phyloP scores from a whole-genome alignment of 1,140 invertebrate species.

The Ips nitidus region DNA sequence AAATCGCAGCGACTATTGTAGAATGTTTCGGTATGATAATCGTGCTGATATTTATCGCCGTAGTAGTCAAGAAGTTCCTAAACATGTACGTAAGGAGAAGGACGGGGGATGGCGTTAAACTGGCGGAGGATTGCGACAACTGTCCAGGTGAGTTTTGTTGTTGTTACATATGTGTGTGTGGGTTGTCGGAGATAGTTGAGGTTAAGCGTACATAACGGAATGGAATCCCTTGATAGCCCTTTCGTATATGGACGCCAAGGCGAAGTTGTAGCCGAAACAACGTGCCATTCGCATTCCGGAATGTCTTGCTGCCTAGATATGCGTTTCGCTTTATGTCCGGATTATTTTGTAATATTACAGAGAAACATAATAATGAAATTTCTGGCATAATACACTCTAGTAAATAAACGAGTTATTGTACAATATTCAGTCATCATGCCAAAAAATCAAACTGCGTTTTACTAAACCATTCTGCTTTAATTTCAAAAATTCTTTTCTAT shows the following conservation, averaged over 20 bases:
- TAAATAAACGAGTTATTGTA: too few relatives aligned
- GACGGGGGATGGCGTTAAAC: slow-evolving; percentile 58
- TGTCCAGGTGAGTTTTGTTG: slow-evolving; percentile 45
- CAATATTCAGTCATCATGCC: too few relatives aligned
- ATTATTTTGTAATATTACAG: too few relatives aligned
- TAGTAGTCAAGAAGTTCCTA: slow-evolving; percentile 9
- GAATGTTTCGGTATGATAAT: slow-evolving; percentile 55
- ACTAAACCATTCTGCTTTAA: too few relatives aligned
- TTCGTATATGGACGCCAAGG: not conserved
- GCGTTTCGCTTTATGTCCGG: not conserved
- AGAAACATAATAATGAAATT: too few relatives aligned
- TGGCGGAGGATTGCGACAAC: slow-evolving; percentile 58
- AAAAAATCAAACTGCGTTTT: too few relatives aligned
- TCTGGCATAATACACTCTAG: too few relatives aligned
- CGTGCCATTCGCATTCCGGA: slow-evolving; percentile 15
- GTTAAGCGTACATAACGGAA: not conserved
- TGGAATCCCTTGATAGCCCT: not conserved
- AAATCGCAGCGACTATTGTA: slow-evolving; percentile 59
- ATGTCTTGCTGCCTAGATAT: not conserved
- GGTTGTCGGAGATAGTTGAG: too few relatives aligned
- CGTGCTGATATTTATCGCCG: slow-evolving; percentile 54
- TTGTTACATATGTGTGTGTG: not conserved
- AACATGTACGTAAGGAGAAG: slow-evolving; percentile 40
- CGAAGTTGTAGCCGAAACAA: slow-evolving; percentile 6
- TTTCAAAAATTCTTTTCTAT: too few relatives aligned